Evolutionary conservation across 2,888 invertebrate species (phyloP), one percentile per base, ranked within the genome.

Genomic region (Octodonta nipae): DNA sequence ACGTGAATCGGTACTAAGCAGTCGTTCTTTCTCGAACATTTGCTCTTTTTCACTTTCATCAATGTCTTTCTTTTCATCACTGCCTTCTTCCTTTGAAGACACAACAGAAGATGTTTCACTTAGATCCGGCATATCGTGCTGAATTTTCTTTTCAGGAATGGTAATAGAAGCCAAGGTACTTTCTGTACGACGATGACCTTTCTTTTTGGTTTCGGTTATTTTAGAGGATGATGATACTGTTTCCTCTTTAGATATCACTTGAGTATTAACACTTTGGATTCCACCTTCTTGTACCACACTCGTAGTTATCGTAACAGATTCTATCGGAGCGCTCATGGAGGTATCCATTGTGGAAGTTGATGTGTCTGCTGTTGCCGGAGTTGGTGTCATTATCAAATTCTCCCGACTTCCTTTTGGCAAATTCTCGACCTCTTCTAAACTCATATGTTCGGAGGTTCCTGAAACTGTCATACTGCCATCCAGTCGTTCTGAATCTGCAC

Each of bases 141-240:
- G 52, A 4, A 51, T 28, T 36, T 54, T 51, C 35, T 49, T 48
- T 28, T 54, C 50, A 12, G 42, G 26, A 32, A 45, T 40, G 2
- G 39, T 31, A 11, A 46, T 33, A 5, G 46, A 40, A 17, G 46
- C 42, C 41, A 61, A 61, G 39, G 67, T 65, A 42, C 73, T 73
- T 38, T 72, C 73, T 34, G 58, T 63, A 11, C 72, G 61, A 36
- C 70, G 63, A 38, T 73, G 73, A 3, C 71, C 70, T 42, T 66
- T 63, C 38, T 55, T 58, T 13, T 64, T 59, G 1, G 53, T 49
- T 41, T 61, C 49, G 17, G 29, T 22, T 32, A 42, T 43, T 20
- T 47, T 44, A 11, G 29, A 13, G 8, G 32, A 14, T 6, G 30
- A 22, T 2, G 38, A 40, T 5, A 45, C 40, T 36, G 52, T 44